Base-by-base conservation (phyloP, 37 sponge, comb jelly and placozoan genomes). In the Crambe crambe region DNA sequence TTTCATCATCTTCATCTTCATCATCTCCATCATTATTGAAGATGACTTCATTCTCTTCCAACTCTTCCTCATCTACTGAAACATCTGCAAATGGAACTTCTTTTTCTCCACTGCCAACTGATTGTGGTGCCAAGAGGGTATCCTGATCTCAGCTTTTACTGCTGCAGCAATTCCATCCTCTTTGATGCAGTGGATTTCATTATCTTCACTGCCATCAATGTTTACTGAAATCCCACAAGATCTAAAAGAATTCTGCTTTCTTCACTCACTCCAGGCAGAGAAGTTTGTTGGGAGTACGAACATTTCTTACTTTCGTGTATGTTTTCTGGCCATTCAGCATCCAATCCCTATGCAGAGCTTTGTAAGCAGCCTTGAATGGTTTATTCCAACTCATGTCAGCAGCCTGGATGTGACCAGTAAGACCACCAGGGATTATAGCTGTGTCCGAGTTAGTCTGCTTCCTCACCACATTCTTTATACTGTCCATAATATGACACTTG, bases 301-400 rank as follows among this genome's bases (percentile, higher is more conserved):
- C 39, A 58, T 85, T 86, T 8, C 87, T 87, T 41, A 74, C 87
- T 21, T 51, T 54, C 17, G 92, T 91, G 76, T 68, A 83, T 0
- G 74, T 36, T 29, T 91, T 76, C 43, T 78, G 38, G 4, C 87
- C 92, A n/a, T 54, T 29, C 32, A 60, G 60, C 76, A 87, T 87
- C 92, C 87, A 86, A n/a, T 82, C 29, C 39, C 56, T 74, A 29
- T 84, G 84, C 79, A 23, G 5, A 3, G 35, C 70, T 3, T 79
- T 59, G 60, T 78, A 78, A 17, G 41, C 64, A 12, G 34, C 75
- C 42, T 89, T 89, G 63, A 74, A 89, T 0, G 85, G 75, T 29
- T 76, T 70, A 58, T 79, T 89, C 85, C 85, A 84, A 37, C 70
- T 27, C 1, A 77, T 58, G 56, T 89, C 86, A 31, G 91, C 77